Evolutionary conservation across 2,888 invertebrate genomes (phyloP).

Genomic region (Scelioninae gen. 1): DNA sequence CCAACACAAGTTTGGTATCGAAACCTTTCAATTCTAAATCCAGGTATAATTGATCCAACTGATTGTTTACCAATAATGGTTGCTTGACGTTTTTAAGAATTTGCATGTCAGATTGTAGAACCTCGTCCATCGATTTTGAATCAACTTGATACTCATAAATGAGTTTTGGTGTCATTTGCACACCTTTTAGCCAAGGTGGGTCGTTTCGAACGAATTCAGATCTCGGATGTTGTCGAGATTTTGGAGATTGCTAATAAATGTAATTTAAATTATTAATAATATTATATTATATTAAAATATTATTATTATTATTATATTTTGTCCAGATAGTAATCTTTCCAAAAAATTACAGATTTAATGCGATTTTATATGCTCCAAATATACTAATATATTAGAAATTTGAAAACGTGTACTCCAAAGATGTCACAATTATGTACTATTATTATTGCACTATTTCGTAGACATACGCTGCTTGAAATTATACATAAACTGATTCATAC

Average conservation of each 20-base stretch:
- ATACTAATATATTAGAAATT: no score
- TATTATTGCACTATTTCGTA: no score
- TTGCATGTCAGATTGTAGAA: slow-evolving; percentile 87
- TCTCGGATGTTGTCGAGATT: slow-evolving; percentile 14
- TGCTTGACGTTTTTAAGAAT: slow-evolving; percentile 86
- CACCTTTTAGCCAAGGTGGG: slow-evolving; percentile 89
- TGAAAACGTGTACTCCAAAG: no score
- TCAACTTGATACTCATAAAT: slow-evolving; percentile 89
- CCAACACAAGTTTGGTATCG: slow-evolving; percentile 83
- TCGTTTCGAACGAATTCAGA: slow-evolving; percentile 80
- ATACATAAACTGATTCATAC: no score
- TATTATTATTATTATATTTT: no score
- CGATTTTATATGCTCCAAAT: no score
- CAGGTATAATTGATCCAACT: slow-evolving; percentile 88
- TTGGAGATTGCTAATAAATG: slow-evolving; percentile 40
- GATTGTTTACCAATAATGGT: slow-evolving; percentile 89
- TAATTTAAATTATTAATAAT: no score
- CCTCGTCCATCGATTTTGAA: slow-evolving; percentile 86
- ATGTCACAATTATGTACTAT: no score
- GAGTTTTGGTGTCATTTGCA: slow-evolving; percentile 88
- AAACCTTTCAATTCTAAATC: slow-evolving; percentile 89
- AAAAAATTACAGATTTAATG: no score
- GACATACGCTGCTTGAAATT: no score
- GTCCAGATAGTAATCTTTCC: no score
- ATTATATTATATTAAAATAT: no score